phyloP scores from a whole-genome alignment of 1,140 invertebrate genomes.

The Platyscapa corneri region DNA sequence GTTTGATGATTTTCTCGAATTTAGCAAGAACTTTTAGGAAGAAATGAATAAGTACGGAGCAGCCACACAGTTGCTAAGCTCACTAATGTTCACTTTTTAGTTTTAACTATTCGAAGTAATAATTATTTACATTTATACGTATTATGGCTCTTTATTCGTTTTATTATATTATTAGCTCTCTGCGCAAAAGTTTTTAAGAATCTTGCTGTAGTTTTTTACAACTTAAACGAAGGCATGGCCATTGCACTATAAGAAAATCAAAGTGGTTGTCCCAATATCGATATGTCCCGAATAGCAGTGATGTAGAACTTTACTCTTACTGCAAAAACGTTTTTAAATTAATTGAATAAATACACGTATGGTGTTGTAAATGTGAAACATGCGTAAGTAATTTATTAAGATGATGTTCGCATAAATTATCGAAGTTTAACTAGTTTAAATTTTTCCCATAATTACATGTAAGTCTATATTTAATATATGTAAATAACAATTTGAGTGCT shows the following conservation, averaged over 20 bases:
- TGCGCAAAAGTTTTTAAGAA: slow-evolving; percentile 19
- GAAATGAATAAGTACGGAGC: background rate
- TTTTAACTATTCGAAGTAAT: background rate
- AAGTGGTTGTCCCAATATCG: slow-evolving; percentile 42
- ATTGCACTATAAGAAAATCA: slow-evolving; percentile 25
- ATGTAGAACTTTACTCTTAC: background rate
- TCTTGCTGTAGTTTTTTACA: slow-evolving; percentile 34
- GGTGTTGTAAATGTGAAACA: slow-evolving; percentile 34
- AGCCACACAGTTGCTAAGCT: slow-evolving; percentile 2
- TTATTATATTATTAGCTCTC: slow-evolving; percentile 4
- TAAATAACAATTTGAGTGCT: slow-evolving; percentile 34
- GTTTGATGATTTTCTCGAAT: slow-evolving; percentile 26
- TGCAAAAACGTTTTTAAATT: background rate
- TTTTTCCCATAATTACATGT: background rate
- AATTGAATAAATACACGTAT: background rate
- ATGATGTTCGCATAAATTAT: background rate
- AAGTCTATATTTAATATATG: slow-evolving; percentile 14
- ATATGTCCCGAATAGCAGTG: background rate
- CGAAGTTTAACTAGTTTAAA: background rate
- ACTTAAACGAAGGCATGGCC: slow-evolving; percentile 42
- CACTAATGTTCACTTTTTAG: background rate
- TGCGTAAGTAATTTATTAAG: background rate
- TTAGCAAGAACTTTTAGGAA: slow-evolving; percentile 20
- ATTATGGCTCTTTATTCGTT: slow-evolving; percentile 12
- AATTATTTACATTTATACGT: slow-evolving; percentile 18